Evolutionary conservation across 2,888 invertebrate species (phyloP), one percentile per base, ranked within the genome.

Genomic region (Crioceris asparagi): DNA sequence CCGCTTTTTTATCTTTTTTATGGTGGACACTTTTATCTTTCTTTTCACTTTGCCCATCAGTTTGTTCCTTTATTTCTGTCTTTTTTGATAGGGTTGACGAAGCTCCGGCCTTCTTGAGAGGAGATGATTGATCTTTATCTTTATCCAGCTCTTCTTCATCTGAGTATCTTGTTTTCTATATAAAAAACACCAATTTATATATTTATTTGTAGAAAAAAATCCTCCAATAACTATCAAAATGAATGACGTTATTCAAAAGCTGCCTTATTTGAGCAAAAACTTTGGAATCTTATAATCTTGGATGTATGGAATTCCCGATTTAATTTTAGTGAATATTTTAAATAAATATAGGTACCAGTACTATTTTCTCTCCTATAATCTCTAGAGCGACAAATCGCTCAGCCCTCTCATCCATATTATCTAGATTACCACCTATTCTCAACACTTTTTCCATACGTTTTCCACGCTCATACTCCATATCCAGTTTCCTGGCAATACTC

Each of bases 361-460:
- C 29, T 4, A 38, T 38, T 27, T 38, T 18, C 16, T 38, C 29
- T 11, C 38, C 38, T 3, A 46, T 39, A 17, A 49, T 32, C 37
- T 44, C 43, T 44, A 48, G 37, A 14, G 36, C 44, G 14, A 50
- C 36, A 19, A 45, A 41, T 40, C 32, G 39, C 14, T 48, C 46
- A 12, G 26, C 38, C 21, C 19, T 39, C 17, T 40, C 35, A 16
- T 42, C 36, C 36, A 43, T 45, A 15, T 42, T 38, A 21, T 29
- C 30, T n/a, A n/a, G n/a, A n/a, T n/a, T n/a, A n/a, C 37, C 38
- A 11, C 29, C 38, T 39, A 41, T 41, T 16, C 31, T 38, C 18
- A 35, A 12, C n/a, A 25, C 19, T 35, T 36, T 31, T 14, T 37
- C 30, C n/a, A 39, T 26, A 30, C 30, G 17, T 16, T 38, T 36